These are phyloP conservation scores for Orchestia grillus DNA, from an alignment of 1,140 invertebrate genomes.

Conservation along the genomic window DNA sequence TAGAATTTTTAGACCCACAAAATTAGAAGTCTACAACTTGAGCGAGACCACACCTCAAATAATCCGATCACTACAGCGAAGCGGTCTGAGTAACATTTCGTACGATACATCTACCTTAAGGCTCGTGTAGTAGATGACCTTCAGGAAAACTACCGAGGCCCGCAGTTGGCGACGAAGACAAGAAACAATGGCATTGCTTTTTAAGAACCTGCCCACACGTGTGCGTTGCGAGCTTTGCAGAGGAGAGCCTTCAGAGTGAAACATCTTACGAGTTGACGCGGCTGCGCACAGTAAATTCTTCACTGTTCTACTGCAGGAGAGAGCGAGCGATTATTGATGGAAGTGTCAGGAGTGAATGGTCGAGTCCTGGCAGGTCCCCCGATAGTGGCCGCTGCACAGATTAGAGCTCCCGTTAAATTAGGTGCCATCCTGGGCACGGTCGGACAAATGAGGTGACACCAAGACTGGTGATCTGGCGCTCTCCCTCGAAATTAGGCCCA, in stretches of 20 bases:
- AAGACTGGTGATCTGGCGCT: slow-evolving; percentile 34
- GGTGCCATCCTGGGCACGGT: slow-evolving; percentile 29
- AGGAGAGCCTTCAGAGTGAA: background rate
- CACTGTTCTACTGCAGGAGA: background rate
- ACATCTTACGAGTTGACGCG: background rate
- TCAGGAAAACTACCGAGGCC: background rate
- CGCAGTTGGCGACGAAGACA: background rate
- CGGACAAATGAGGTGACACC: slow-evolving; percentile 38
- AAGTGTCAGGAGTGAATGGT: slow-evolving; percentile 47
- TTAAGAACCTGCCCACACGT: background rate
- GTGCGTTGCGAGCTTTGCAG: background rate
- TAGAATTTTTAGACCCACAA: background rate
- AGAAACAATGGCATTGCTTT: background rate
- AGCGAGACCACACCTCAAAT: background rate
- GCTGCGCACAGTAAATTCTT: background rate
- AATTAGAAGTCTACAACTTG: background rate
- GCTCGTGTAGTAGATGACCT: background rate
- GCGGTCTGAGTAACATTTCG: background rate
- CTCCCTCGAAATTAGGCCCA: slow-evolving; percentile 5
- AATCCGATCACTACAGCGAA: background rate
- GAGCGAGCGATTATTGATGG: slow-evolving; percentile 39
- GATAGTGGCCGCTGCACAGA: slow-evolving; percentile 35
- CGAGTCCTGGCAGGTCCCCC: slow-evolving; percentile 13
- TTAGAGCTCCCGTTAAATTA: slow-evolving; percentile 49
- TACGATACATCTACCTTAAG: background rate